Conservation (phyloP, 2,888 invertebrate species). For the Microctonus aethiopoides region DNA sequence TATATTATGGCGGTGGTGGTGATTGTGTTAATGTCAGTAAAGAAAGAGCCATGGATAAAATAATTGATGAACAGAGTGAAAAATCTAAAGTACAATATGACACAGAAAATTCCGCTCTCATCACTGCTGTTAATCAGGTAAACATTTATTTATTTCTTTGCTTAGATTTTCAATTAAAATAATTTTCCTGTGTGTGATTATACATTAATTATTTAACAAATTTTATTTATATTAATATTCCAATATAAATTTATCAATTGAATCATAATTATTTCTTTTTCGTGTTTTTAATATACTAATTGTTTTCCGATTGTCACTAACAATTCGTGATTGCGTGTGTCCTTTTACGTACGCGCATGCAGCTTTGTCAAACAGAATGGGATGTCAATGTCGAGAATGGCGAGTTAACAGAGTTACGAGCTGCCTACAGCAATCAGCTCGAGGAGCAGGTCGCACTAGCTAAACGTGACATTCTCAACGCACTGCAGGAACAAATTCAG, state of each 20-base stretch:
- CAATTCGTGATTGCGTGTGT: constrained; percentile 42
- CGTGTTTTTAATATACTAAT: constrained; percentile 19
- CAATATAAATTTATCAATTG: background rate
- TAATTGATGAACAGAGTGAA: constrained; percentile 25
- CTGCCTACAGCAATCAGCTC: constrained; percentile 64
- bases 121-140: constrained; percentile 52
- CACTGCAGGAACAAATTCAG: constrained; percentile 80
- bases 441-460: constrained; percentile 75
- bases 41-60: constrained; percentile 41
- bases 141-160: constrained; percentile 6
- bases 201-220: constrained; percentile 9
- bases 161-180: background rate
- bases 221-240: background rate
- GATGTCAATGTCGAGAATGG: constrained; percentile 55
- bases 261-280: background rate
- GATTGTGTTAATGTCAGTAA: constrained; percentile 49
- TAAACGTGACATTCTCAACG: constrained; percentile 76
- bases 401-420: constrained; percentile 59
- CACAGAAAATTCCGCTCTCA: constrained; percentile 28
- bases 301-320: constrained; percentile 43
- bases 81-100: constrained; percentile 28
- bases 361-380: constrained; percentile 65
- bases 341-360: constrained; percentile 55
- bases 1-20: constrained; percentile 55
- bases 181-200: background rate